Conservation (phyloP, 2,797 vertebrate genomes). For the Scomberomorus guttatus region DNA sequence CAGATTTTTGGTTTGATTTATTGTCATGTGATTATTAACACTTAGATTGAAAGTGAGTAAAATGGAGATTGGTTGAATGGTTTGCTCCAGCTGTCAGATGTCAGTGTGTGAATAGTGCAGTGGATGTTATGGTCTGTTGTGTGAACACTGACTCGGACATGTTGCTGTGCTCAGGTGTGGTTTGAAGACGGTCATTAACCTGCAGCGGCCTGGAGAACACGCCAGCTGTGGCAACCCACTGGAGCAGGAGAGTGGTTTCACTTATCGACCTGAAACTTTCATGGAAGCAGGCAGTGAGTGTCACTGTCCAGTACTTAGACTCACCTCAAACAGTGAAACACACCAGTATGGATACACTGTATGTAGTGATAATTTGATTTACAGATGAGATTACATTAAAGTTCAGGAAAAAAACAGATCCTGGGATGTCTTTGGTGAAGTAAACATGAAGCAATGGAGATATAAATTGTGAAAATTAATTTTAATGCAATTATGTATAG, state of each 20-base stretch:
- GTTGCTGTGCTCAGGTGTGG: constrained; percentile 85
- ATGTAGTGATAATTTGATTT: not conserved
- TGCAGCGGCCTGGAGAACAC: constrained; percentile 97
- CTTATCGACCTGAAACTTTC: constrained; percentile 95
- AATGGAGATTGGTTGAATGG: not conserved
- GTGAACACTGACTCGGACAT: not conserved
- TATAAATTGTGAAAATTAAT: too few species aligned
- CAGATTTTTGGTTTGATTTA: not conserved
- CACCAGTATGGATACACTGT: not conserved
- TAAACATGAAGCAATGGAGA: too few species aligned
- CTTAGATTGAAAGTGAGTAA: not conserved
- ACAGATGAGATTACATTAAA: too few species aligned
- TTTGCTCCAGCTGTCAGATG: not conserved
- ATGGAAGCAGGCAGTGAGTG: constrained; percentile 97
- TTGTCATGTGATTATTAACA: not conserved
- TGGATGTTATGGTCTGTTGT: not conserved
- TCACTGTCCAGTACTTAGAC: constrained; percentile 23
- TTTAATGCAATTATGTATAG: too few species aligned
- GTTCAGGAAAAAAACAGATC: too few species aligned
- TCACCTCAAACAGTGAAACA: not conserved
- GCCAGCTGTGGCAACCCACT: constrained; percentile 95
- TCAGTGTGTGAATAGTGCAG: not conserved
- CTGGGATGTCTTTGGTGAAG: too few species aligned
- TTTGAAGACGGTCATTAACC: constrained; percentile 96
- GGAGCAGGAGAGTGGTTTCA: constrained; percentile 95